A percentile compares a stretch with the other conserved stretches of the same genome.
Evolutionary conservation across 2,888 invertebrate genomes (phyloP).

Genomic region (Automeris io): DNA sequence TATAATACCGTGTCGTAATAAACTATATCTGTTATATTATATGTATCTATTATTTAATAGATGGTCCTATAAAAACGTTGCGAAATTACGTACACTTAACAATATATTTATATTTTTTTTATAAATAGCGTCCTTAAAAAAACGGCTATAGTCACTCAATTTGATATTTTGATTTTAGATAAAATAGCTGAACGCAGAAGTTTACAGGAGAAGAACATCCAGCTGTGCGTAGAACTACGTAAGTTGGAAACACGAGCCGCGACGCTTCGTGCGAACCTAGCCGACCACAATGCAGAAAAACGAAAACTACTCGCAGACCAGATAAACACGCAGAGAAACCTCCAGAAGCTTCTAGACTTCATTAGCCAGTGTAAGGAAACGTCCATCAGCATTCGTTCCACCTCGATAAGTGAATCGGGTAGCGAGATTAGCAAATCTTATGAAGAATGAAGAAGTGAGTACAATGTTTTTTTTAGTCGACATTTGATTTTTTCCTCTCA

Average conservation of each 20-base stretch:
- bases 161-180: slow-evolving; percentile 34
- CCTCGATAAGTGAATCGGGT: slow-evolving; percentile 58
- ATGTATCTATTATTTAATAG: too few relatives aligned
- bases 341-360: slow-evolving; percentile 69
- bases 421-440: slow-evolving; percentile 66
- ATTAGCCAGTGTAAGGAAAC: slow-evolving; percentile 70
- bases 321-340: slow-evolving; percentile 65
- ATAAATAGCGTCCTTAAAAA: too few relatives aligned
- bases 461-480: too few relatives aligned
- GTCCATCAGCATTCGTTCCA: slow-evolving; percentile 54
- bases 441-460: slow-evolving; percentile 51
- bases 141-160: too few relatives aligned
- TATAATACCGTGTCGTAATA: too few relatives aligned
- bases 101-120: too few relatives aligned
- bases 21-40: too few relatives aligned
- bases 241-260: slow-evolving; percentile 65
- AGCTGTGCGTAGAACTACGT: slow-evolving; percentile 60
- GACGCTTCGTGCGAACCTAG: slow-evolving; percentile 59
- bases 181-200: slow-evolving; percentile 62
- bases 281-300: slow-evolving; percentile 67
- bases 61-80: too few relatives aligned
- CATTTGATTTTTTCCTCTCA: too few relatives aligned
- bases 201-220: slow-evolving; percentile 64
- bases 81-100: too few relatives aligned
- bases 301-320: slow-evolving; percentile 63